Percentiles rank a stretch among this genome's conserved stretches.
Evolutionary conservation across 1,140 invertebrate genomes (phyloP).

Genomic region (Drosophila ercepeae): DNA sequence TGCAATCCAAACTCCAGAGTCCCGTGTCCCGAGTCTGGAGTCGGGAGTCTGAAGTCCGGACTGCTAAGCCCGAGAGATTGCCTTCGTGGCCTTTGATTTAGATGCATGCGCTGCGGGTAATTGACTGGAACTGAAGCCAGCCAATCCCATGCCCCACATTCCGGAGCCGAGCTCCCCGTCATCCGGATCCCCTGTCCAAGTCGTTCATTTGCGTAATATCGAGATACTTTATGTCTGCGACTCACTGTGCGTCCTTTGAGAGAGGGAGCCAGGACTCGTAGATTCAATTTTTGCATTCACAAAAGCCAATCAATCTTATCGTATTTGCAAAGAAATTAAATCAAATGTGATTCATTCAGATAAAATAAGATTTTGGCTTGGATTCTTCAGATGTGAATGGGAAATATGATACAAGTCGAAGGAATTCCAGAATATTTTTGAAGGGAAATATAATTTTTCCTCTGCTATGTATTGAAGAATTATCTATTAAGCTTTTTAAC

Average conservation of each 20-base stretch:
- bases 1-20: constrained; percentile 14
- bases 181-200: constrained; percentile 30
- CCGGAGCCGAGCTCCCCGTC: neutral
- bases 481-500: too few species aligned
- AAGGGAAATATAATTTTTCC: too few species aligned
- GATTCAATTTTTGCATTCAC: constrained; percentile 38
- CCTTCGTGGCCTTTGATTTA: constrained; percentile 51
- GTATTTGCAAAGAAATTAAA: constrained; percentile 23
- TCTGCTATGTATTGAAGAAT: too few species aligned
- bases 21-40: constrained; percentile 23
- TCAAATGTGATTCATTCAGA: constrained; percentile 37
- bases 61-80: constrained; percentile 41
- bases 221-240: constrained; percentile 33
- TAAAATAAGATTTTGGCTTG: constrained; percentile 2
- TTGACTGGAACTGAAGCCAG: constrained; percentile 57
- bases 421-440: too few species aligned
- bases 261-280: constrained; percentile 10
- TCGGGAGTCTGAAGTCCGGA: constrained; percentile 9
- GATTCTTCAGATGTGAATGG: neutral
- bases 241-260: constrained; percentile 14
- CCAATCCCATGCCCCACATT: neutral
- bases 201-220: constrained; percentile 47
- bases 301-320: constrained; percentile 36
- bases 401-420: too few species aligned
- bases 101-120: constrained; percentile 46